A percentile compares a stretch with the other conserved stretches of the same genome.
These are phyloP conservation scores for Pseudopipra pipra DNA, from an alignment of 2,113 vertebrate species.

Conservation along the genomic window DNA sequence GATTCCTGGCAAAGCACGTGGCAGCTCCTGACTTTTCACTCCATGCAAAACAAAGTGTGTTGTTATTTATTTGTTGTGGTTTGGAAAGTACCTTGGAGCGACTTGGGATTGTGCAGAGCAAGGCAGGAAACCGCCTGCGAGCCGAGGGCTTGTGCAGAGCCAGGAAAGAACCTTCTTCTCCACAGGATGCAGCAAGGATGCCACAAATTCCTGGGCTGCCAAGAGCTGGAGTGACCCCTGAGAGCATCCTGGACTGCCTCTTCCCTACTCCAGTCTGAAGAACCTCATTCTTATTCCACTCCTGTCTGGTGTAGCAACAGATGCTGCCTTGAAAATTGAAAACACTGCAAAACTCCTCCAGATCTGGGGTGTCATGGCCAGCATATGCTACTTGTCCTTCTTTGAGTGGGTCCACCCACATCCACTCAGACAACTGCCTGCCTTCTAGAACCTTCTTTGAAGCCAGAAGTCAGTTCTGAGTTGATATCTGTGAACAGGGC, in stretches of 20 bases:
- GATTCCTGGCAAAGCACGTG: not conserved
- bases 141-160: not conserved
- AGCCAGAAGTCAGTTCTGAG: not conserved
- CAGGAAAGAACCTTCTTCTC: not conserved
- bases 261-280: not conserved
- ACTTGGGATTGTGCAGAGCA: not conserved
- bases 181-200: accelerated
- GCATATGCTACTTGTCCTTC: not conserved
- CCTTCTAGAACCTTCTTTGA: not conserved
- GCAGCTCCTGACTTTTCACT: accelerated
- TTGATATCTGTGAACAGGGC: not conserved
- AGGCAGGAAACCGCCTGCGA: accelerated
- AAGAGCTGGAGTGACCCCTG: not conserved
- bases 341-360: not conserved
- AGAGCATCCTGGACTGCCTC: not conserved
- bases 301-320: not conserved
- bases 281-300: not conserved
- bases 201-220: not conserved
- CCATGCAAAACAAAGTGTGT: accelerated
- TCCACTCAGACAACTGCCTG: accelerated
- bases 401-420: not conserved
- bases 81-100: not conserved
- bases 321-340: not conserved
- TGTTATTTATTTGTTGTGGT: not conserved
- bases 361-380: not conserved